A percentile compares a stretch with the other conserved stretches of the same genome.
Conservation (phyloP, 2,797 vertebrate species). For the Myiothlypis chrysogaster region DNA sequence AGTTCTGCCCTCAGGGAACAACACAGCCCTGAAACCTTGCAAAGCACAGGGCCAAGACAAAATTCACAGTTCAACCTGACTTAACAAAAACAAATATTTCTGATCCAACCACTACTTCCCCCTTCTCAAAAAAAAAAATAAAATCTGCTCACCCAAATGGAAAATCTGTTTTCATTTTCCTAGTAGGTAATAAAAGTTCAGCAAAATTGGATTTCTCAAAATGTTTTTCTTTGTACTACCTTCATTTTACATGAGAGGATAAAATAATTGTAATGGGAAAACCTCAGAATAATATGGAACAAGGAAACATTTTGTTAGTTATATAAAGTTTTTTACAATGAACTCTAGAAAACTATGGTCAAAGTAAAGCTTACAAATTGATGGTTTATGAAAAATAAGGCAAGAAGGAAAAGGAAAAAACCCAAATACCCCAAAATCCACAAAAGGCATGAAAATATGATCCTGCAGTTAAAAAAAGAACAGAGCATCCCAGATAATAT, state of each 20-base stretch:
- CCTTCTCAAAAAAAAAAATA: neutral
- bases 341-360: neutral
- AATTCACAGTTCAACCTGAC: neutral
- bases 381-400: neutral
- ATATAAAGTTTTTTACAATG: neutral
- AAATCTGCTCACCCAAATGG: neutral
- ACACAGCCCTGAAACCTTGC: neutral
- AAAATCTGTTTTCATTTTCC: neutral
- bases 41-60: neutral
- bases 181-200: neutral
- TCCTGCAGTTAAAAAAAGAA: neutral
- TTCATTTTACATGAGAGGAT: neutral
- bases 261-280: neutral
- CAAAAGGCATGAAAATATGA: neutral
- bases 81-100: neutral
- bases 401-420: neutral
- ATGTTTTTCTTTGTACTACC: neutral
- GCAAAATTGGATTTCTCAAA: neutral
- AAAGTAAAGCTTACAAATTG: neutral
- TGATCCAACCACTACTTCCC: neutral
- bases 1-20: neutral
- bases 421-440: accelerated
- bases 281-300: neutral
- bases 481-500: neutral
- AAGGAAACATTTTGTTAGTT: neutral